Evolutionary conservation across 2,797 vertebrate species (phyloP), one percentile per base, ranked within the genome.

Genomic region (Muscicapa comitata): DNA sequence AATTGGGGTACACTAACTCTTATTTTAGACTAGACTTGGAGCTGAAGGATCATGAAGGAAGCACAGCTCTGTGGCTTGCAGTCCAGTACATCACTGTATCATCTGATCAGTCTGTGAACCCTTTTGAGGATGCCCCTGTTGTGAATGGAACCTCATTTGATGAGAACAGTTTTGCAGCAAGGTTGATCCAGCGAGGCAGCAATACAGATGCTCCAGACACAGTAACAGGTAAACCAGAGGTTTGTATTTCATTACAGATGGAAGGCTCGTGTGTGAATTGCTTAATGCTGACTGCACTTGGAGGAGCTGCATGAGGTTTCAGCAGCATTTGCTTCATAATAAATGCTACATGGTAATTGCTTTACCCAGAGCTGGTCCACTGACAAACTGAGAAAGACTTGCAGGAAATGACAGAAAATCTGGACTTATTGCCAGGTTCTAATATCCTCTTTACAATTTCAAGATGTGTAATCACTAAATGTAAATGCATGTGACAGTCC

Each of bases 131-230:
- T 33, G 97, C 97, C 6, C 99, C 98, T 8, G 98, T 99, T 40
- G 98, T 98, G 40, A 99, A 99, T 7, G 99, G 99, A 95, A 99
- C 99, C n/a, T 99, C 99, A 1, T 99, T 99, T 75, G 99, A 99
- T 17, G 99, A 99, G 96, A 99, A 99, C 89, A 99, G 99, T 96
- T 99, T 99, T 80, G 99, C 99, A 43, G 99, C 99, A 29, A 98
- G 98, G 93, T 98, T 99, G 38, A 99, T 99, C 95, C 98, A 99
- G 89, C 98, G 98, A 40, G 99, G 99, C 96, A 99, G 99, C 98
- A 98, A 99, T 83, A 99, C 99, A 1, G 98, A 99, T 19, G 99
- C 99, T 8, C 98, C 99, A 6, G 99, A 99, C 91, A 54, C 94
- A 6, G 63, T 97, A 65, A 98, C 99, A 98, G 99, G 99, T 99